These are phyloP conservation scores for Peromyscus attwateri DNA, from an alignment of 2,797 vertebrate species.

Conservation along the genomic window DNA sequence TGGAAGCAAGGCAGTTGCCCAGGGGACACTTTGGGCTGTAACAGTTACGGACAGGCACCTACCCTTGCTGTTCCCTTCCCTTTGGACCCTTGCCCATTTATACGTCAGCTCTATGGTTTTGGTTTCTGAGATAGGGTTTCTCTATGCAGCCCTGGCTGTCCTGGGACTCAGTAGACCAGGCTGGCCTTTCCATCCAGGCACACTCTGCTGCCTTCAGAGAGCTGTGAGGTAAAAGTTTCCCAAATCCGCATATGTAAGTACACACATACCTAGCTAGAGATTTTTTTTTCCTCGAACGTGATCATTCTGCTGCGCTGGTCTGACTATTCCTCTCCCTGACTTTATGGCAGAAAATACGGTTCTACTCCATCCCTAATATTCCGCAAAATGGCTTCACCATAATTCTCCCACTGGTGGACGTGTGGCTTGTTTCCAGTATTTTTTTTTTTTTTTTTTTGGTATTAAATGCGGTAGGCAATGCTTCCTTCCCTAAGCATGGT, in stretches of 20 bases:
- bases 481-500: neutral
- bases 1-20: neutral
- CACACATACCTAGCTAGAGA: neutral
- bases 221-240: neutral
- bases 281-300: neutral
- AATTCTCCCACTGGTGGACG: neutral
- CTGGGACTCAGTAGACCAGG: neutral
- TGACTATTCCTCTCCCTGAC: neutral
- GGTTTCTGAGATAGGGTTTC: neutral
- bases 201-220: neutral
- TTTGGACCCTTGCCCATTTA: neutral
- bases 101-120: neutral
- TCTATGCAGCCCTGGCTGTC: neutral
- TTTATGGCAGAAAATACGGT: neutral
- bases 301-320: neutral
- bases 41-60: neutral
- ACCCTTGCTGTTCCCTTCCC: neutral
- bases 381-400: neutral
- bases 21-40: neutral
- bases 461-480: neutral
- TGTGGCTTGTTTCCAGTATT: conserved; percentile 13
- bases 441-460: neutral
- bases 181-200: neutral
- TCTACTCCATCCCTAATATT: conserved; percentile 42
- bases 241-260: neutral